Base-by-base conservation (phyloP, 2,797 vertebrate species). In the Sebastes elongatus region DNA sequence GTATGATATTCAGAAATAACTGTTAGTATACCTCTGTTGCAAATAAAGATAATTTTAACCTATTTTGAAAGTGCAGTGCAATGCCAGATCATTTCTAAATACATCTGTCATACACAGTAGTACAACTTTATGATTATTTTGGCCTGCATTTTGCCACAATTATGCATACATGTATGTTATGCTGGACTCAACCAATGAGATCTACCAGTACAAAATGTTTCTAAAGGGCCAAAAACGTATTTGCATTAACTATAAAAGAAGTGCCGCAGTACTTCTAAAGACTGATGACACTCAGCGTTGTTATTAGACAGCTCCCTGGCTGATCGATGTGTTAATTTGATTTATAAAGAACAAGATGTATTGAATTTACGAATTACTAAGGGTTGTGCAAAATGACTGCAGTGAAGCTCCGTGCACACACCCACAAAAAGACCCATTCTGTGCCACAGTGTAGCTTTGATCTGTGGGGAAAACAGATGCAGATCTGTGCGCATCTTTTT, bases 291-390 rank as follows among this genome's bases (percentile, higher is more conserved):
- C 80, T 90, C 82, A 66, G 61, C 86, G 80, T 85, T 89, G 89
- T 83, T 92, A 87, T 88, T 87, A 84, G 83, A 88, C 80, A 83
- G 81, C 89, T 89, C 90, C 81, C 80, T 80, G 88, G 70, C 82
- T 91, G 86, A 93, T 92, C 92, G 88, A 90, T 92, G 89, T 88
- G 89, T 90, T 93, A 89, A 93, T 90, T 83, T 92, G 89, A 92
- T 94, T 94, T 93, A 87, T 88, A 92, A 90, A 93, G 90, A 90
- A 92, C 90, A 89, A 90, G 87, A 91, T 88, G 83, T 88, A 93
- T 94, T 89, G 89, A 90, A 90, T 80, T 81, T 71, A 72, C 85
- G 81, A 90, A 91, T 92, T 92, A 91, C 87, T 76, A 87, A 84
- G 75, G 82, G 62, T 52, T 83, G 88, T 71, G 71, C 71, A 82